A percentile compares a stretch with the other conserved stretches of the same genome.
Evolutionary conservation across 2,888 invertebrate genomes (phyloP).

Genomic region (Minunthozetes semirufus): DNA sequence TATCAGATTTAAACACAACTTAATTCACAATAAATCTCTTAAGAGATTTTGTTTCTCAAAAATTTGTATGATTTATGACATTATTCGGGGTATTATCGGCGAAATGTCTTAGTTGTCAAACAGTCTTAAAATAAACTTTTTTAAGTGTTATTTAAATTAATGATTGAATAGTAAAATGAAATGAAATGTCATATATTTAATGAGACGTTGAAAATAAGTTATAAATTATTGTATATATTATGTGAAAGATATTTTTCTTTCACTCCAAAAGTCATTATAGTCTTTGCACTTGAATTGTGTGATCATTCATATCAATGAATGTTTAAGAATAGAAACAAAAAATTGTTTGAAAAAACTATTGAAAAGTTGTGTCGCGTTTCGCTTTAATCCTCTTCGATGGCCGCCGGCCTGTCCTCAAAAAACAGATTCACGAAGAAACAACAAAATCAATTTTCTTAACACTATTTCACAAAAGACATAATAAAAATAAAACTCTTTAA

Average conservation of each 20-base stretch:
- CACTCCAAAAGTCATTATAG: not conserved
- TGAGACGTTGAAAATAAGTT: not conserved
- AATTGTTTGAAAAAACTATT: not conserved
- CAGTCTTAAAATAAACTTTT: not conserved
- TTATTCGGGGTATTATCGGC: no score
- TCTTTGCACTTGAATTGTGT: not conserved
- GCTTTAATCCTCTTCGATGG: not conserved
- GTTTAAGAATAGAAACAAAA: no score
- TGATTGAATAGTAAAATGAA: not conserved
- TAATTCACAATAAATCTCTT: not conserved
- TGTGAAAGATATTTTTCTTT: not conserved
- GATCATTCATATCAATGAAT: not conserved
- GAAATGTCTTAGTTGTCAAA: not conserved
- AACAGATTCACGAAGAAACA: not conserved
- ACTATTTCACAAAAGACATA: not conserved
- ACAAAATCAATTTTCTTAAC: constrained; percentile 12
- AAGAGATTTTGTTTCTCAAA: no score
- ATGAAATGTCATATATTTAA: not conserved
- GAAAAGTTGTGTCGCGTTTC: not conserved
- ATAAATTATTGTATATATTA: not conserved
- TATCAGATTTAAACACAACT: not conserved
- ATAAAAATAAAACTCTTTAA: not conserved
- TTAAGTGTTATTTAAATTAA: not conserved
- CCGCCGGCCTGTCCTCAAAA: not conserved
- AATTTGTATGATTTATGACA: no score